Percentiles rank a stretch among this genome's conserved stretches.
Conservation (phyloP, 2,113 vertebrate species). For the Neomonachus schauinslandi region DNA sequence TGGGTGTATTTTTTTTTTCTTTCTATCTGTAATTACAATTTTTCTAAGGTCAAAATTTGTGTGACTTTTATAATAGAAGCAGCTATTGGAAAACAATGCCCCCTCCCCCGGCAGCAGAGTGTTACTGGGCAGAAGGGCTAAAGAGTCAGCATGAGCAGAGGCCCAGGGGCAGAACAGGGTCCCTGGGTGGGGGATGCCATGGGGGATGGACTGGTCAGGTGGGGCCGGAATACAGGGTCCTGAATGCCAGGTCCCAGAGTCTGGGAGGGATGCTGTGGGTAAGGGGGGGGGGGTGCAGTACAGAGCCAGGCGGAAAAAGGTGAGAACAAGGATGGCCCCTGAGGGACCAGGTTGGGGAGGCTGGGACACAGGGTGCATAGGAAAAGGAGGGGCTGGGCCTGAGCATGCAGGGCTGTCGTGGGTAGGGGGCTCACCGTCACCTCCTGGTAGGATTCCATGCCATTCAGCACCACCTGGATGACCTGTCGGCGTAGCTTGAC, state of each 20-base stretch:
- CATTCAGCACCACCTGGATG: slow-evolving; percentile 97
- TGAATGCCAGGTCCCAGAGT: background rate
- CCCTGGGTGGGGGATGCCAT: background rate
- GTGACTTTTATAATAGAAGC: background rate
- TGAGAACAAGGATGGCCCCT: background rate
- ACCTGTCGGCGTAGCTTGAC: slow-evolving; percentile 93
- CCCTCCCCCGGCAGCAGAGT: background rate
- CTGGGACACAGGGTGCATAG: background rate
- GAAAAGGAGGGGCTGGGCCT: background rate
- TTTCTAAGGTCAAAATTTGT: background rate
- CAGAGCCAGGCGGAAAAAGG: background rate
- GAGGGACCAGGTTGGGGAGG: background rate
- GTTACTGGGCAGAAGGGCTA: background rate
- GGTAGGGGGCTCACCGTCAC: slow-evolving; percentile 93
- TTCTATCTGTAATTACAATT: background rate
- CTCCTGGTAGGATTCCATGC: slow-evolving; percentile 99
- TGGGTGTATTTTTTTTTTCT: background rate
- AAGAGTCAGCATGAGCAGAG: background rate
- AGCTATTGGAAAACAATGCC: background rate
- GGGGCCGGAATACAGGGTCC: background rate
- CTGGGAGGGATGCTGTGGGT: accelerated
- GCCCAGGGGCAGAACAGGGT: background rate
- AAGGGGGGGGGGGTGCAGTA: background rate
- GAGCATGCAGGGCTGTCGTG: background rate
- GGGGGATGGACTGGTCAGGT: accelerated